Base-by-base conservation (phyloP, 2,888 invertebrate genomes). In the Amphipyra tragopoginis region DNA sequence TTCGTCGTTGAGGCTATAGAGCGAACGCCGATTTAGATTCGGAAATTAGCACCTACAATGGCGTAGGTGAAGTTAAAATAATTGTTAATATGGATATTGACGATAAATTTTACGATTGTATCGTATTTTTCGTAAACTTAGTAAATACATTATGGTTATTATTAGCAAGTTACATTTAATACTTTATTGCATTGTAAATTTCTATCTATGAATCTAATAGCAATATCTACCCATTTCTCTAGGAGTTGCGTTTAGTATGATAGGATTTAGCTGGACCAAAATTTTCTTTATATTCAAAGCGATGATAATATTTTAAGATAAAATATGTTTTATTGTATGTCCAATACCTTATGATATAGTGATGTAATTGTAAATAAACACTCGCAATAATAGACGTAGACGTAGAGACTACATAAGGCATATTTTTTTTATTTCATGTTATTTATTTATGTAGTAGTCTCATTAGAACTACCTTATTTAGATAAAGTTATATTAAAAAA, bases 231-330 rank as follows among this genome's bases (percentile, higher is more conserved):
- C 86, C 85, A 84, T 86, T 89, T 89, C 83, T 85, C 82, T 91
- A 92, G 90, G 83, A 90, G 86, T 90, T 91, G 91, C 89, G 88
- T 91, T 91, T 93, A 92, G 91, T 88, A 88, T 82, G 75, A 84
- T 93, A 93, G 93, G 86, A 90, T 85, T 93, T 94, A 94, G 94
- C 94, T 94, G 94, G 94, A 94, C 94, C 94, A 94, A 94, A 93
- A 93, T 93, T 93, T 91, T 86, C 86, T 90, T 93, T 92, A 84
- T 88, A 90, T 90, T 90, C 83, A 88, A 89, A 88, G 85, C 83
- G 83, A 89, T 86, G 81, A 87, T 87, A 80, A 86, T 86, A 85
- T 84, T 77, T 80, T 85, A 85, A 79, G 83, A 86, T 84, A 86
- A 83, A 58, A 84, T 87, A 86, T 87, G 82, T 85, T 89, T 85